Percentiles rank a stretch among this genome's conserved stretches.
Conservation (phyloP, 2,113 vertebrate species). For the Rynchops niger region DNA sequence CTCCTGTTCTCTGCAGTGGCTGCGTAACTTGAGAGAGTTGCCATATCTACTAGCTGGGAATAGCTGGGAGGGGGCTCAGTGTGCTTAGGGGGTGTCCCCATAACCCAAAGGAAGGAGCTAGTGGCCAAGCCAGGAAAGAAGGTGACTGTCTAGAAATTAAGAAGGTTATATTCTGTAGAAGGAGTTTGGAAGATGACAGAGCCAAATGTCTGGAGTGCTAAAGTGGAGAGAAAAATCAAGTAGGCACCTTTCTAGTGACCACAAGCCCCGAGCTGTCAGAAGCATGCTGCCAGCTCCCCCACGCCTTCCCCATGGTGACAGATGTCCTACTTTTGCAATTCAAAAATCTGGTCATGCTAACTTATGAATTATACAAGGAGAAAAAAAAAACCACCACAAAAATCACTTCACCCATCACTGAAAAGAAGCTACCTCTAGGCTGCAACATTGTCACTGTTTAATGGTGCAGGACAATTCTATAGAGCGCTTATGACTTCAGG, state of each 20-base stretch:
- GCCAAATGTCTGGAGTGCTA: neutral
- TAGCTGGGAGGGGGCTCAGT: neutral
- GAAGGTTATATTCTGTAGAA: neutral
- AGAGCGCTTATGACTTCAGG: neutral
- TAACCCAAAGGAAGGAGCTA: neutral
- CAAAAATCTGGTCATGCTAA: slow-evolving; percentile 36
- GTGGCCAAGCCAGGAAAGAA: neutral
- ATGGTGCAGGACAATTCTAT: neutral
- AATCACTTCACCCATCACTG: slow-evolving; percentile 37
- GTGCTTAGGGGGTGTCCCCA: neutral
- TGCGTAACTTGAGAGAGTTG: neutral
- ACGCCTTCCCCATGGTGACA: slow-evolving; percentile 60
- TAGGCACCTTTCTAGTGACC: slow-evolving; percentile 48
- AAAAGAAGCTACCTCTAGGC: slow-evolving; percentile 45
- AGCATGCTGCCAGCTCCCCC: neutral
- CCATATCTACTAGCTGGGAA: neutral
- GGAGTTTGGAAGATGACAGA: neutral
- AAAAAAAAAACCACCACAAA: neutral
- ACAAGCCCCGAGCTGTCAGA: slow-evolving; percentile 39
- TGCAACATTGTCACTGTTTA: slow-evolving; percentile 4
- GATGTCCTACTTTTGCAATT: slow-evolving; percentile 63
- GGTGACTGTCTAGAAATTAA: neutral
- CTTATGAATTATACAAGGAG: slow-evolving; percentile 62
- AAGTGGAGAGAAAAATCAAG: neutral
- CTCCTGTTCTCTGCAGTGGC: neutral